Conservation (phyloP, 64 coral and sea anemone species). For the Cladopsammia gracilis region DNA sequence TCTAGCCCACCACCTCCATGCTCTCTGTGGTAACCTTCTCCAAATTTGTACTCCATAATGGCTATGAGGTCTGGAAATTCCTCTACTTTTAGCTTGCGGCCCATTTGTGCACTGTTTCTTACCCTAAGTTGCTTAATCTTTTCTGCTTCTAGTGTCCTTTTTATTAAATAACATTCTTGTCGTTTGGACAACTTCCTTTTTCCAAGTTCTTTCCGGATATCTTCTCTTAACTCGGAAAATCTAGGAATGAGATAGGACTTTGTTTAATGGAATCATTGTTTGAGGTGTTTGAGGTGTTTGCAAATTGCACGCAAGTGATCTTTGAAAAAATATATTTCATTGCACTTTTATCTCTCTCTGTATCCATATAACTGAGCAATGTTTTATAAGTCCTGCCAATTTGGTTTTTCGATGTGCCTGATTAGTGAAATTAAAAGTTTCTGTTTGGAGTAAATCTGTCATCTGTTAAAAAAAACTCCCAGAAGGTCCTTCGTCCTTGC, state of each 20-base stretch:
- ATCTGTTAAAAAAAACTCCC: neutral
- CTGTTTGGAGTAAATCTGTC: neutral
- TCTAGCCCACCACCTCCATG: slow-evolving; percentile 53
- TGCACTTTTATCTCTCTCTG: slow-evolving; percentile 53
- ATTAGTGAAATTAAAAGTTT: slow-evolving; percentile 4
- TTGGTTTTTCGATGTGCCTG: slow-evolving; percentile 26
- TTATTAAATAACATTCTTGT: slow-evolving; percentile 36
- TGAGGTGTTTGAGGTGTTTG: neutral
- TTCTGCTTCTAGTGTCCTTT: slow-evolving; percentile 27
- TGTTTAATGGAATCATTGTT: slow-evolving; percentile 35
- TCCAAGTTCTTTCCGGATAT: slow-evolving; percentile 6
- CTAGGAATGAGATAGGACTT: neutral
- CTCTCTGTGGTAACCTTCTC: slow-evolving; percentile 28
- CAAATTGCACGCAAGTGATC: slow-evolving; percentile 53
- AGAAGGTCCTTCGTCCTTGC: neutral
- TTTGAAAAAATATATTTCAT: slow-evolving; percentile 42
- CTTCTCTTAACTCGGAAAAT: slow-evolving; percentile 37
- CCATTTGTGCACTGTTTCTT: slow-evolving; percentile 1
- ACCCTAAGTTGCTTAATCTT: slow-evolving; percentile 31
- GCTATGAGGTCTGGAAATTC: slow-evolving; percentile 43
- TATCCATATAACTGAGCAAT: slow-evolving; percentile 40
- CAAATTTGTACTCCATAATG: slow-evolving; percentile 45
- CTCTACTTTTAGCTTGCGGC: slow-evolving; percentile 45
- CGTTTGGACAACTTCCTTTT: slow-evolving; percentile 8
- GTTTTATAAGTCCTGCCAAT: slow-evolving; percentile 13